Percentiles rank a stretch among this genome's conserved stretches.
Evolutionary conservation across 2,797 vertebrate genomes (phyloP).

Genomic region (Choloepus didactylus): DNA sequence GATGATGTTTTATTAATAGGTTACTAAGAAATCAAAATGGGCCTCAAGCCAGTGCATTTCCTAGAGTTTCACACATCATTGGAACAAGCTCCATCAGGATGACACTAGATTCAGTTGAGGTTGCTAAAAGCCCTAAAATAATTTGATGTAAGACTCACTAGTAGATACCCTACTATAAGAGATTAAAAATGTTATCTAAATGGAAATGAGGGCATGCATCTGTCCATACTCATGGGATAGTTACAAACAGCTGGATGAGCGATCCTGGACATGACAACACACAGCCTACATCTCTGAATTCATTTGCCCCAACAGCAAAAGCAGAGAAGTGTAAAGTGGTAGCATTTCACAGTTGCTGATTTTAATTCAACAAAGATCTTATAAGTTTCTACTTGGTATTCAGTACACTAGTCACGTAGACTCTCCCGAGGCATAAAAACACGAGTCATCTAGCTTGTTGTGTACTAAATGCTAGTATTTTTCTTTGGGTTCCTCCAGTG

Average conservation of each 20-base stretch:
- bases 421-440: background rate
- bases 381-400: background rate
- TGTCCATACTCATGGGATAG: background rate
- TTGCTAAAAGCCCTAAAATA: constrained; percentile 67
- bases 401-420: background rate
- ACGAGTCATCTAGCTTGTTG: background rate
- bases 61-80: constrained; percentile 57
- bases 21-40: constrained; percentile 22
- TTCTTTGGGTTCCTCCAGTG: background rate
- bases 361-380: constrained; percentile 21
- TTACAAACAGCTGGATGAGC: background rate
- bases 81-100: constrained; percentile 1
- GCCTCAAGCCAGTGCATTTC: constrained; percentile 25
- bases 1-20: constrained; percentile 67
- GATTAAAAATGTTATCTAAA: constrained; percentile 71
- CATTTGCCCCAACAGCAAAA: background rate
- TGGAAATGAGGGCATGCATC: constrained; percentile 67
- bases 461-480: background rate
- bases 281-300: background rate
- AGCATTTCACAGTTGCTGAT: background rate
- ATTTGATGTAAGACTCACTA: constrained; percentile 66
- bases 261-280: background rate
- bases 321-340: background rate
- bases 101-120: constrained; percentile 1
- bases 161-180: constrained; percentile 38